These are phyloP conservation scores for Thamnophis elegans DNA, from an alignment of 2,797 vertebrate genomes.

Conservation along the genomic window DNA sequence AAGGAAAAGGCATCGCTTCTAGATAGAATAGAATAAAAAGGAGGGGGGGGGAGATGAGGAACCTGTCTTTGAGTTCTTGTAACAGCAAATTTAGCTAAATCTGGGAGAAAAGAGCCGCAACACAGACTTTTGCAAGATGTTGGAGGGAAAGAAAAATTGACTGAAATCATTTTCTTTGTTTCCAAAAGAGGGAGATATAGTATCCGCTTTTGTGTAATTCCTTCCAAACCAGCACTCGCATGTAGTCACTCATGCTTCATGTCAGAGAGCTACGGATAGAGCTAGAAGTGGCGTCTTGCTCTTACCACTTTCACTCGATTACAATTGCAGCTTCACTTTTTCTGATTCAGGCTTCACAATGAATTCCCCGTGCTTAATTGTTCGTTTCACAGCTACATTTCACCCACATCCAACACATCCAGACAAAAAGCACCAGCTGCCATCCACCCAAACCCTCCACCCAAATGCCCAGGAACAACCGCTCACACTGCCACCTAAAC, in stretches of 20 bases:
- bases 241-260: not conserved
- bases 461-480: not conserved
- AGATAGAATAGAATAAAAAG: not conserved
- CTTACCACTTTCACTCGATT: not conserved
- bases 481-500: not conserved
- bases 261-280: not conserved
- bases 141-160: not conserved
- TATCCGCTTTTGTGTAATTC: not conserved
- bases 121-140: not conserved
- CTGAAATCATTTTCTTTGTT: not conserved
- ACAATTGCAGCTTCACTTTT: not conserved
- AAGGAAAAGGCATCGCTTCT: not conserved
- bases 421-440: not conserved
- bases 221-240: too few species aligned
- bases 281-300: fast-evolving
- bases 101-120: too few species aligned
- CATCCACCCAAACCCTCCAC: not conserved
- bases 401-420: not conserved
- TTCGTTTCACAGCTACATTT: not conserved
- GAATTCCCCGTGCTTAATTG: too few species aligned
- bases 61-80: not conserved
- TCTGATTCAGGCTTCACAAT: not conserved
- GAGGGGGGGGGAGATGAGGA: not conserved
- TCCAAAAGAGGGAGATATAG: not conserved
- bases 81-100: not conserved